phyloP scores from a whole-genome alignment of 1,140 invertebrate genomes.

The Homalodisca vitripennis region DNA sequence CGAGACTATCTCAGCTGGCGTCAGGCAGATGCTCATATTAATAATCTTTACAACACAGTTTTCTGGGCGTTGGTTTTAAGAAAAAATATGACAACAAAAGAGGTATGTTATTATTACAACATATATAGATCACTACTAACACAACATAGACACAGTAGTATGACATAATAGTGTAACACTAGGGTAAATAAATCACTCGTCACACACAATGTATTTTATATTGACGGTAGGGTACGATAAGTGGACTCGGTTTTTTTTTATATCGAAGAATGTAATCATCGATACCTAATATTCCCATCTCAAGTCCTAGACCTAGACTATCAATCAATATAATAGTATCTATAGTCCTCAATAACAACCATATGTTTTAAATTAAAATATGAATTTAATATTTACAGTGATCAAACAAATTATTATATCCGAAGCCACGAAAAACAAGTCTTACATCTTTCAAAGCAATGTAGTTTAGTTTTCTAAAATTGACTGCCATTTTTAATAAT shows the following conservation, averaged over 20 bases:
- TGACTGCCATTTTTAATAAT: too few relatives aligned
- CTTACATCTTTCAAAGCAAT: too few relatives aligned
- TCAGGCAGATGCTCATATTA: slow-evolving; percentile 96
- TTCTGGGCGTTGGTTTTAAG: slow-evolving; percentile 91
- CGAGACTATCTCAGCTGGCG: slow-evolving; percentile 95
- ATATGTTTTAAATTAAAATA: too few relatives aligned
- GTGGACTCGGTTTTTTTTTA: too few relatives aligned
- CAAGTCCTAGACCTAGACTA: too few relatives aligned
- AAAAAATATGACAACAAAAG: slow-evolving; percentile 65
- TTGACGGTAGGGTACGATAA: too few relatives aligned
- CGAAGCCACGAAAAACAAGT: too few relatives aligned
- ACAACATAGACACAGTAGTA: not conserved
- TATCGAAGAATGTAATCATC: not conserved
- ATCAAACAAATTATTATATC: too few relatives aligned
- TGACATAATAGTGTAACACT: not conserved
- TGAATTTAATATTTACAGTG: too few relatives aligned
- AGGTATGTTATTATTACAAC: slow-evolving; percentile 53
- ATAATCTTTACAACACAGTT: slow-evolving; percentile 96
- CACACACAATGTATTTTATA: not conserved
- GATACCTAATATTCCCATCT: not conserved
- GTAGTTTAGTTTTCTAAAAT: too few relatives aligned
- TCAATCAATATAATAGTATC: too few relatives aligned
- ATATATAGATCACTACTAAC: slow-evolving; percentile 22
- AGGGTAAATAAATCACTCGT: not conserved
- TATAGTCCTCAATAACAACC: too few relatives aligned